Base-by-base conservation (phyloP, 2,113 vertebrate genomes). In the Herpetotheres cachinnans region DNA sequence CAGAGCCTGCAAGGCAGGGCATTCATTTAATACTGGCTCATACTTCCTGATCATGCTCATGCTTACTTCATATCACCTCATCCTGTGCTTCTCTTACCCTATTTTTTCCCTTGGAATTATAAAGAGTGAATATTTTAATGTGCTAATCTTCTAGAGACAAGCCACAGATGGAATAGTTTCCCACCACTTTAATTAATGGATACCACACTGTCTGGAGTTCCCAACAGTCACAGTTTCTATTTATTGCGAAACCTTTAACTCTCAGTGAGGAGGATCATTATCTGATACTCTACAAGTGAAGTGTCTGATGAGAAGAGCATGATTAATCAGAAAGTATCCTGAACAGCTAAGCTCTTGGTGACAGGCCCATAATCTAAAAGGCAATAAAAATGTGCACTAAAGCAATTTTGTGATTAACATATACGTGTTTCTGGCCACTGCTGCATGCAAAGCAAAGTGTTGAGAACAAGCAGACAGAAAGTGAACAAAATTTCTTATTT, bases 191-290 rank as follows among this genome's bases (percentile, higher is more conserved):
- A 97, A 95, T 91, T 91, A 93, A 59, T 44, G 62, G 65, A 76
- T 66, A 84, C 49, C 70, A 84, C 44, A 46, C 27, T 79, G 73
- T 82, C 91, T 95, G 73, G 86, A 94, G 52, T 89, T 91, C 66
- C 82, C 93, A 95, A 79, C 42, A 91, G 89, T 73, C 56, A 88
- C 34, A 50, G 73, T 62, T 89, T 87, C 89, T 95, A 82, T 92
- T 96, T 97, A 95, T 85, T 93, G 91, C 89, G 77, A 96, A 93
- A 80, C 30, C 93, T 95, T 97, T 95, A 93, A 67, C 66, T 94
- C 83, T 69, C 78, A 58, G 61, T 86, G 78, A 94, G 84, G 27
- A 89, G 56, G 54, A 94, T 92, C 86, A 87, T 95, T 94, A 96
- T 91, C 86, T 80, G 89, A 91, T 72, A 66, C 73, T 94, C 49